These are phyloP conservation scores for Isichthys henryi DNA, from an alignment of 2,113 vertebrate genomes.

Conservation along the genomic window DNA sequence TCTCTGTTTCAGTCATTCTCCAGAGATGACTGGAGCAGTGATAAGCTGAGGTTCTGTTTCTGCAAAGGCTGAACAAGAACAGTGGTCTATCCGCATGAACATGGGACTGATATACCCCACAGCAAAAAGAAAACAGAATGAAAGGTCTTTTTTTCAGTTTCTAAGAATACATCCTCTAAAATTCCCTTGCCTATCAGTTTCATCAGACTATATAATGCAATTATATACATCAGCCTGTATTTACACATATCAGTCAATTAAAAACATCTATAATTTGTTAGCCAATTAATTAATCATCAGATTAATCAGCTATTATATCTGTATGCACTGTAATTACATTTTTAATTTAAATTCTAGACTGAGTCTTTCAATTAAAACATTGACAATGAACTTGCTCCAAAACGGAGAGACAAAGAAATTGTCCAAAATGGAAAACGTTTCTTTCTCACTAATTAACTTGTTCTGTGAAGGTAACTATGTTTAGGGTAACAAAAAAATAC, in stretches of 20 bases:
- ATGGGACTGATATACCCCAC: constrained; percentile 24
- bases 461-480: neutral
- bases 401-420: neutral
- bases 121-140: constrained; percentile 14
- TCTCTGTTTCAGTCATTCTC: constrained; percentile 48
- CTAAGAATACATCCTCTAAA: neutral
- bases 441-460: neutral
- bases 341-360: neutral
- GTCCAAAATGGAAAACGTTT: neutral
- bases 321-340: neutral
- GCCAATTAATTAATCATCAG: neutral
- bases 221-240: neutral
- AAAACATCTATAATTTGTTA: neutral
- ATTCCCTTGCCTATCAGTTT: neutral
- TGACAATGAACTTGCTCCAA: neutral
- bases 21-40: constrained; percentile 39
- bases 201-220: neutral
- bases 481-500: neutral
- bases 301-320: neutral
- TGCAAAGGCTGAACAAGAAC: constrained; percentile 36
- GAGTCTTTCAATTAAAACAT: neutral
- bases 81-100: constrained; percentile 34
- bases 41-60: constrained; percentile 36
- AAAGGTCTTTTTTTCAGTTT: neutral
- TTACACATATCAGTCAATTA: neutral